Conservation (phyloP, 2,888 invertebrate species). For the Crossocerus cetratus region DNA sequence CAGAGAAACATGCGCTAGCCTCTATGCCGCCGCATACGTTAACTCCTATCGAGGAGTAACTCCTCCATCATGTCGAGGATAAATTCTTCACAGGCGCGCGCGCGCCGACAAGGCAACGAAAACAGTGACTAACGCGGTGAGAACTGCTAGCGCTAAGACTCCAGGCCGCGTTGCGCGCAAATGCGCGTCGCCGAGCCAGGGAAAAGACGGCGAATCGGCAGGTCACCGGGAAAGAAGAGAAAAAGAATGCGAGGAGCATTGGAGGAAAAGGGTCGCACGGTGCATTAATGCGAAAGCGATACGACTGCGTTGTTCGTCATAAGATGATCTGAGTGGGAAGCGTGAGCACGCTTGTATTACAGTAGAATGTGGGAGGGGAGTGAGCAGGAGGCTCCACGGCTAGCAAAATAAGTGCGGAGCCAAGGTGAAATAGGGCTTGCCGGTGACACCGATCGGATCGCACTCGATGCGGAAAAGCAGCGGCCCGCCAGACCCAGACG, state of each 20-base stretch:
- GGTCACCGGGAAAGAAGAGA: too few relatives aligned
- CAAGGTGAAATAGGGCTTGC: constrained; percentile 36
- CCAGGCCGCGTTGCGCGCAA: too few relatives aligned
- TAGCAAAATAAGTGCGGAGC: constrained; percentile 22
- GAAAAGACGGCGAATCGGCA: too few relatives aligned
- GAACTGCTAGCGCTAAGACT: too few relatives aligned
- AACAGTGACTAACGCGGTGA: too few relatives aligned
- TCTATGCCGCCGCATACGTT: neutral
- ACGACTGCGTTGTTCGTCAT: constrained; percentile 14
- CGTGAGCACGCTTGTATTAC: constrained; percentile 50
- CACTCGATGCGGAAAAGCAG: too few relatives aligned
- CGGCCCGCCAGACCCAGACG: too few relatives aligned
- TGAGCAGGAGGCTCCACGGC: constrained; percentile 49
- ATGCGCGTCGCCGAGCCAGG: too few relatives aligned
- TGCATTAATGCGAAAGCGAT: constrained; percentile 41
- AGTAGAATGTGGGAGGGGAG: constrained; percentile 39
- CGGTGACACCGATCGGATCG: too few relatives aligned
- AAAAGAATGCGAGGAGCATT: neutral
- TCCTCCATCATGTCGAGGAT: too few relatives aligned
- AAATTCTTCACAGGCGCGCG: too few relatives aligned
- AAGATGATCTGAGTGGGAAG: constrained; percentile 58
- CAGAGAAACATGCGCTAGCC: constrained; percentile 16
- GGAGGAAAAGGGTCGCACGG: neutral
- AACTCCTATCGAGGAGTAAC: constrained; percentile 2
- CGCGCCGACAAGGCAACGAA: too few relatives aligned